Evolutionary conservation across 2,113 vertebrate genomes (phyloP).

Genomic region (Columba janthina): DNA sequence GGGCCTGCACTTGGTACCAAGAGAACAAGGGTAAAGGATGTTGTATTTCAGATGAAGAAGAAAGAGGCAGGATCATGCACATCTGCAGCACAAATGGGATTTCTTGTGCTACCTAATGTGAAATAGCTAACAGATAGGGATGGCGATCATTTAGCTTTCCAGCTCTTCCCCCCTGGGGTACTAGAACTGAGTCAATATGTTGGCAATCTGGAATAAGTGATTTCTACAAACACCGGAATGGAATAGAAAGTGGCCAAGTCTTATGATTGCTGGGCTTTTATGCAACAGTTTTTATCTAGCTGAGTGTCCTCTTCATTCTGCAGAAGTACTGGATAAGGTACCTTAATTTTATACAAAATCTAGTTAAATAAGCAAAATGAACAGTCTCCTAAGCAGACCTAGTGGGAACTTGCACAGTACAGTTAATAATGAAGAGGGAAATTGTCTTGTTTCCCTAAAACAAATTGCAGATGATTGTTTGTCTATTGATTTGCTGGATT

Average conservation of each 20-base stretch:
- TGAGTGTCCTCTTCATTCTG: neutral
- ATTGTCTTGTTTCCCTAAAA: constrained; percentile 4
- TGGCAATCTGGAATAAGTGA: neutral
- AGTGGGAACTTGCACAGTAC: neutral
- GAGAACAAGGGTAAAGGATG: neutral
- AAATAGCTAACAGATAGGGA: neutral
- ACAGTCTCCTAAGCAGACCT: neutral
- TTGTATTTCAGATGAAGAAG: neutral
- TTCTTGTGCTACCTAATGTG: neutral
- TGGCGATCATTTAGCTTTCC: neutral
- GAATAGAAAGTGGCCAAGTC: neutral
- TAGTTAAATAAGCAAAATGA: neutral
- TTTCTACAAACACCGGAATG: neutral
- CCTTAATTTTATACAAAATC: neutral
- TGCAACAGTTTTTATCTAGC: neutral
- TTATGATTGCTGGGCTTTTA: neutral
- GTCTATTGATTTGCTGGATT: neutral
- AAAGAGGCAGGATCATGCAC: neutral
- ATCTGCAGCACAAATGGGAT: neutral
- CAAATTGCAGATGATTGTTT: neutral
- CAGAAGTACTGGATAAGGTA: neutral
- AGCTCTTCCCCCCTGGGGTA: neutral
- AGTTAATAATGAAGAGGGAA: neutral
- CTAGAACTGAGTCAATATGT: neutral
- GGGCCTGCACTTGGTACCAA: neutral